Base-by-base conservation (phyloP, 2,797 vertebrate genomes). In the Pogoniulus pusillus region DNA sequence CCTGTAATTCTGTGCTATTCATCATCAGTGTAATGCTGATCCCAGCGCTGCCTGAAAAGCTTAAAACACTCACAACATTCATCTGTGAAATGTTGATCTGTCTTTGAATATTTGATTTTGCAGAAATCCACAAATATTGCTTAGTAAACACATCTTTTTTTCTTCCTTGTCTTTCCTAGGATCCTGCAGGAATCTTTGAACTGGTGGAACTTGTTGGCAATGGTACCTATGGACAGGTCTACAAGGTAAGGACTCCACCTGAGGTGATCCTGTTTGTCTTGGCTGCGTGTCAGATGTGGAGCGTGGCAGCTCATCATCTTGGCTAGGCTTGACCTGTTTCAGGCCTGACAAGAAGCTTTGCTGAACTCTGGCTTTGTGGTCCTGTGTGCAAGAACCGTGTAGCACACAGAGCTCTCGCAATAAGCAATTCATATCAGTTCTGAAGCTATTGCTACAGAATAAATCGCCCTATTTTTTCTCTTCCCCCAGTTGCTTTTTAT, bases 121-220 rank as follows among this genome's bases (percentile, higher is more conserved):
- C 15, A 23, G 23, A 65, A 54, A 24, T 34, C 22, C 51, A 0
- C 18, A 69, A 86, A 20, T 86, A 41, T 10, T 69, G 26, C 4
- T 58, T 72, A 34, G 49, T 88, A 37, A 49, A n/a, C n/a, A 2
- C 1, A 4, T 26, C 19, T 12, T 41, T 41, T 68, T 80, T 37
- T 63, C 5, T 51, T 24, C 85, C 16, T 41, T 41, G 41, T 96
- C 93, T 84, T 73, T 93, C 63, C 91, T 96, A 99, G 98, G 99
- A 99, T 96, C 99, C 99, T 53, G 98, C 98, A 54, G 99, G 99
- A 81, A 99, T 99, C 97, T 99, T 99, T 97, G 99, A 99, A 96
- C 88, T 99, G 95, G 98, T 99, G 66, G 98, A 99, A 96, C 98
- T 99, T 90, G 99, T 99, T 96, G 99, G 99, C 95, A 99, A 99